Evolutionary conservation across 2,888 invertebrate species (phyloP), one percentile per base, ranked within the genome.

Genomic region (Watsonalla binaria): DNA sequence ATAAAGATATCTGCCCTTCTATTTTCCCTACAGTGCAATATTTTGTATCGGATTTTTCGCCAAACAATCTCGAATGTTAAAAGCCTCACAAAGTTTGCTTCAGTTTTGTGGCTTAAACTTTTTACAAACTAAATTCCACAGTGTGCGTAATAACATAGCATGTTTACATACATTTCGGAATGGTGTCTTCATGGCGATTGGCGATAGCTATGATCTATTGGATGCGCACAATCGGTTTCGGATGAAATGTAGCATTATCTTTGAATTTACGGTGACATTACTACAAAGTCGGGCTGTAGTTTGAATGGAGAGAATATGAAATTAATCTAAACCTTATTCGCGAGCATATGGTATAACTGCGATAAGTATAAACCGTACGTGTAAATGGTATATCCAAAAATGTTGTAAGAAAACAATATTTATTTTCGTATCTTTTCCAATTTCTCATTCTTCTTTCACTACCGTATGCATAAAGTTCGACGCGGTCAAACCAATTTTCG

Each of bases 1-100:
- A 81, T 86, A 82, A 86, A 86, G 88, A 88, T 89, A 86, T 67
- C 63, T 59, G 61, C 65, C 64, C 63, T 65, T 70, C 70, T 69
- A 67, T 72, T 70, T 71, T 65, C 72, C 62, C 58, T 68, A 63
- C 68, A 72, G 70, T 72, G 66, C 70, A 62, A 73, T 8, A 42
- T 42, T 11, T 42, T 65, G 62, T 74, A 73, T 74, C 70, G 60
- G 69, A 74, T 66, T 70, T 69, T 73, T 61, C 60, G 63, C 63
- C 68, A 70, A 67, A 71, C 70, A 73, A 68, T 71, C 68, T 71
- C 76, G 75, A 78, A 80, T 80, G 81, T 78, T 71, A 69, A 70
- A 63, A 69, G 76, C 78, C 79, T 76, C 74, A 73, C 73, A 67
- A 73, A 63, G 71, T 76, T 78, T 67, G 65, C 61, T 65, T 54